Conservation (phyloP, 2,888 invertebrate genomes). For the Elegia similella region DNA sequence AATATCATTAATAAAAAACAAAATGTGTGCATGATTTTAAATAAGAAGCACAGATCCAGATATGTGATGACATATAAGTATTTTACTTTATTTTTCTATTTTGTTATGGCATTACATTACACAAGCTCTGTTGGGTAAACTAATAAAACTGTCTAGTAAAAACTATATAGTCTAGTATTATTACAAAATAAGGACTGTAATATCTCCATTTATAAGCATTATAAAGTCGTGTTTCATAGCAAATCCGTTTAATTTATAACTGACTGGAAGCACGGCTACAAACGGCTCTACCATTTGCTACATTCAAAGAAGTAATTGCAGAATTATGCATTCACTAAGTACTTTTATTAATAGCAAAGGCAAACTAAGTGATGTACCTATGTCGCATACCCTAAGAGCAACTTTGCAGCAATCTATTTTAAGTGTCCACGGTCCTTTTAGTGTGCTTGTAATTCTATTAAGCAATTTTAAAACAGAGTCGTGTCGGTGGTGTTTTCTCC, state of each 20-base stretch:
- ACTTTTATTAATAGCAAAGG: slow-evolving; percentile 20
- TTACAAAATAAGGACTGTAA: too few species aligned
- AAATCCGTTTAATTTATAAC: background rate
- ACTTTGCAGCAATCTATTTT: slow-evolving; percentile 40
- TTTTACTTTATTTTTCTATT: too few species aligned
- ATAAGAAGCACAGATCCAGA: too few species aligned
- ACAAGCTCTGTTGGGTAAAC: too few species aligned
- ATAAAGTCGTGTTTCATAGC: background rate
- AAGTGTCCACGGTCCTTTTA: slow-evolving; percentile 31
- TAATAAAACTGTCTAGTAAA: too few species aligned
- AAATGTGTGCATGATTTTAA: too few species aligned
- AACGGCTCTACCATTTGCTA: background rate
- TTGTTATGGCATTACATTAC: too few species aligned
- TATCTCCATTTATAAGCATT: too few species aligned
- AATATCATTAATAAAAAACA: too few species aligned
- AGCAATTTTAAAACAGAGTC: slow-evolving; percentile 34
- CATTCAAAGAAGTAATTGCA: slow-evolving; percentile 2
- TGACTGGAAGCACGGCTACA: background rate
- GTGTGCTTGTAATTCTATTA: slow-evolving; percentile 33
- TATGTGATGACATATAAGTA: too few species aligned
- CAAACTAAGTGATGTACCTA: slow-evolving; percentile 28
- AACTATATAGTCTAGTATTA: too few species aligned
- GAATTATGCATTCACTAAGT: background rate
- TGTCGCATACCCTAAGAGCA: slow-evolving; percentile 27
- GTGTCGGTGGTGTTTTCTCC: background rate